Conservation (phyloP, 2,113 vertebrate genomes). For the Hassar affinis region DNA sequence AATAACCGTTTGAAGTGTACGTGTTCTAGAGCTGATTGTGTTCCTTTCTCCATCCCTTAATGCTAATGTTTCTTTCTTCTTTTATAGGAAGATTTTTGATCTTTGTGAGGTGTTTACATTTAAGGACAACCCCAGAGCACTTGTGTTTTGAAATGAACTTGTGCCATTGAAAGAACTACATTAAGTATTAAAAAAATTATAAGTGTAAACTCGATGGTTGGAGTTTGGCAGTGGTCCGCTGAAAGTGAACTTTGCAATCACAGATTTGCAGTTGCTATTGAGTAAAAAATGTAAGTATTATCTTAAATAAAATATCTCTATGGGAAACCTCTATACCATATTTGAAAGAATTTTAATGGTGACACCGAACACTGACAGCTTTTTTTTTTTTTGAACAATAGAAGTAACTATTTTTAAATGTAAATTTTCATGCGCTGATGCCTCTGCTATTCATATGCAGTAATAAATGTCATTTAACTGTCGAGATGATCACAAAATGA, state of each 20-base stretch:
- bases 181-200: slow-evolving; percentile 30
- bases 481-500: slow-evolving; percentile 41
- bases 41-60: slow-evolving; percentile 37
- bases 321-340: slow-evolving; percentile 55
- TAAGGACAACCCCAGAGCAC: slow-evolving; percentile 56
- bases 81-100: slow-evolving; percentile 53
- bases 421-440: slow-evolving; percentile 1
- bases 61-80: slow-evolving; percentile 54
- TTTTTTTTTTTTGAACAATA: not conserved
- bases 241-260: slow-evolving; percentile 62
- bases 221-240: slow-evolving; percentile 53
- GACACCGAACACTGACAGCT: slow-evolving; percentile 2
- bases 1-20: slow-evolving; percentile 63
- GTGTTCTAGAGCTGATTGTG: slow-evolving; percentile 58
- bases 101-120: slow-evolving; percentile 63
- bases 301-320: slow-evolving; percentile 78
- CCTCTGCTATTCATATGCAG: slow-evolving; percentile 9
- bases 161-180: slow-evolving; percentile 46
- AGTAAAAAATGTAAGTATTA: slow-evolving; percentile 78
- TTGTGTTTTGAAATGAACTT: slow-evolving; percentile 61
- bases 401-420: not conserved
- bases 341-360: slow-evolving; percentile 33
- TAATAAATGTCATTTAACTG: slow-evolving; percentile 42
- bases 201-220: slow-evolving; percentile 42
- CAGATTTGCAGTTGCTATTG: slow-evolving; percentile 68